Evolutionary conservation across 2,797 vertebrate species (phyloP).

Genomic region (Sebastes iracundus): DNA sequence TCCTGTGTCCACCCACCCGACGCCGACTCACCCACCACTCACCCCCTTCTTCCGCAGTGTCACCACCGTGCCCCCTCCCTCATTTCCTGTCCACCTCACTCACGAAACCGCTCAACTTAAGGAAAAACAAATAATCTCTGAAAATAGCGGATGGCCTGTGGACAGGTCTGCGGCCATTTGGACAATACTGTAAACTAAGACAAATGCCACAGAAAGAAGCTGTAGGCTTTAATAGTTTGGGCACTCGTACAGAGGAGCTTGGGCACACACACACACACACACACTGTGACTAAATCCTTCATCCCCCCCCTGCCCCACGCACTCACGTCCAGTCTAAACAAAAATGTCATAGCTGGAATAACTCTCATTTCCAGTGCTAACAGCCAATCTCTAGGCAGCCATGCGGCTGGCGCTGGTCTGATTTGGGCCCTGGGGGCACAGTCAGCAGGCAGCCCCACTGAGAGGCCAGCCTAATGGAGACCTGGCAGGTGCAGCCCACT

Average conservation of each 20-base stretch:
- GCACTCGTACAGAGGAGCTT: conserved; percentile 17
- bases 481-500: conserved; percentile 98
- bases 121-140: conserved; percentile 60
- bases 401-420: conserved; percentile 89
- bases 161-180: conserved; percentile 48
- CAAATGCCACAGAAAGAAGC: conserved; percentile 45
- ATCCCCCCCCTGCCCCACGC: conserved; percentile 39
- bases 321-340: conserved; percentile 88
- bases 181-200: conserved; percentile 59
- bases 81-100: conserved; percentile 64
- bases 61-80: conserved; percentile 40
- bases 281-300: conserved; percentile 67
- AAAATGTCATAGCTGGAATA: conserved; percentile 99
- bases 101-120: conserved; percentile 47
- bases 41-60: conserved; percentile 35
- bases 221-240: conserved; percentile 31
- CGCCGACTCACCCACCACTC: conserved; percentile 32
- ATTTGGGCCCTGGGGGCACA: conserved; percentile 95
- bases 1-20: conserved; percentile 42
- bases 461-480: conserved; percentile 97
- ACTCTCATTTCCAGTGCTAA: conserved; percentile 99
- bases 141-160: conserved; percentile 50
- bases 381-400: conserved; percentile 95
- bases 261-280: conserved; percentile 15
- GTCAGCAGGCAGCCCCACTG: conserved; percentile 93